Conservation (phyloP, 2,888 invertebrate genomes). For the Tupiocoris notatus region DNA sequence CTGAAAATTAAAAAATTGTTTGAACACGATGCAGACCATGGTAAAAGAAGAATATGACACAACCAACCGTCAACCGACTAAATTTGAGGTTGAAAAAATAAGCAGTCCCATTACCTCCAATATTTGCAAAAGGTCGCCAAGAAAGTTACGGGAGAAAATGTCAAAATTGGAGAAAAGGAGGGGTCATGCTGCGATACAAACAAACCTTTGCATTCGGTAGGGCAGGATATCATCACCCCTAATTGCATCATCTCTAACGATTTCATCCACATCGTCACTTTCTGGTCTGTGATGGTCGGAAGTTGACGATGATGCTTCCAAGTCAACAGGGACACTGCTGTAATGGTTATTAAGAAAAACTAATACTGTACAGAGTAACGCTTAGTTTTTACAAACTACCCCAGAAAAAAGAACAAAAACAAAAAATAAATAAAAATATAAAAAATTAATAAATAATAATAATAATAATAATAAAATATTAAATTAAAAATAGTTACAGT, state of each 20-base stretch:
- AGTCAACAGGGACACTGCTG: constrained; percentile 19
- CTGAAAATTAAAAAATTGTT: neutral
- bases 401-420: no score
- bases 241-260: constrained; percentile 31
- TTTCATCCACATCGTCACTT: constrained; percentile 11
- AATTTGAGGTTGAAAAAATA: no score
- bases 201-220: constrained; percentile 25
- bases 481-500: no score
- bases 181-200: neutral
- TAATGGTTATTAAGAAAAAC: constrained; percentile 24
- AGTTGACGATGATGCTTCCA: constrained; percentile 22
- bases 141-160: neutral
- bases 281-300: neutral
- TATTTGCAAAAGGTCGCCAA: neutral
- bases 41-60: no score
- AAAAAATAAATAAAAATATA: no score
- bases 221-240: constrained; percentile 31
- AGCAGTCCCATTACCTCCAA: constrained; percentile 15
- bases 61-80: no score
- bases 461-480: no score
- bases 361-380: no score
- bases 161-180: constrained; percentile 8
- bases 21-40: neutral
- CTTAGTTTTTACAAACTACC: no score
- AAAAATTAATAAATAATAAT: no score